Conservation (phyloP, 2,888 invertebrate species). For the Suillia variegata region DNA sequence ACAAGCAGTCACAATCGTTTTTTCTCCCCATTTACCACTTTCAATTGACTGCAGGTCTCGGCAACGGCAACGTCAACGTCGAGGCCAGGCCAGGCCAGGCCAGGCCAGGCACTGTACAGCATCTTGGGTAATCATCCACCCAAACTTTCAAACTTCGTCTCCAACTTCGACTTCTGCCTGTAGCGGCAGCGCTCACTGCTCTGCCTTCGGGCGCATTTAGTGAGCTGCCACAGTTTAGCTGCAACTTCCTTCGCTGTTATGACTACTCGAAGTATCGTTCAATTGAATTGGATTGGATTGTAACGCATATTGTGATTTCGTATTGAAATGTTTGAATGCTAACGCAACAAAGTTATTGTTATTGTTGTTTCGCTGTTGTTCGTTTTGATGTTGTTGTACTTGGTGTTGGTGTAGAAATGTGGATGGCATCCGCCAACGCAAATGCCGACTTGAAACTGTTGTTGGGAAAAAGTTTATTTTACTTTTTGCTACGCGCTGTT, state of each 20-base stretch:
- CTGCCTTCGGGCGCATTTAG: no score
- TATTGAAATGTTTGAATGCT: slow-evolving; percentile 48
- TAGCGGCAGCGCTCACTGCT: no score
- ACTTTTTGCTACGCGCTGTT: slow-evolving; percentile 49
- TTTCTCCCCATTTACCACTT: not conserved
- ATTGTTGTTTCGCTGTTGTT: slow-evolving; percentile 44
- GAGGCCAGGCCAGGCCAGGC: no score
- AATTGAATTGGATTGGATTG: slow-evolving; percentile 11
- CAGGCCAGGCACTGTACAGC: no score
- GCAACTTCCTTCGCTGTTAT: not conserved
- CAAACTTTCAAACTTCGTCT: no score
- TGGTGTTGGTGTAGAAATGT: slow-evolving; percentile 13
- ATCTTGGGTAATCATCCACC: no score
- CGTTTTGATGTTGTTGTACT: slow-evolving; percentile 30
- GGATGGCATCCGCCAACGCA: no score
- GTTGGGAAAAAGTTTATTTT: slow-evolving; percentile 50
- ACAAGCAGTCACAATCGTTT: not conserved
- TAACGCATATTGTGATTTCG: slow-evolving; percentile 22
- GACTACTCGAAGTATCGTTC: not conserved
- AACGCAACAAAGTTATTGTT: slow-evolving; percentile 43
- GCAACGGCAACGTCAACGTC: not conserved
- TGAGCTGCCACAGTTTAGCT: no score
- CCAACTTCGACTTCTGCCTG: no score
- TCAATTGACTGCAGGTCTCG: not conserved
- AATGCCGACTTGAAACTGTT: slow-evolving; percentile 49